Percentiles rank a stretch among this genome's conserved stretches.
Conservation (phyloP, 1,140 invertebrate genomes). For the Drosophila littoralis region DNA sequence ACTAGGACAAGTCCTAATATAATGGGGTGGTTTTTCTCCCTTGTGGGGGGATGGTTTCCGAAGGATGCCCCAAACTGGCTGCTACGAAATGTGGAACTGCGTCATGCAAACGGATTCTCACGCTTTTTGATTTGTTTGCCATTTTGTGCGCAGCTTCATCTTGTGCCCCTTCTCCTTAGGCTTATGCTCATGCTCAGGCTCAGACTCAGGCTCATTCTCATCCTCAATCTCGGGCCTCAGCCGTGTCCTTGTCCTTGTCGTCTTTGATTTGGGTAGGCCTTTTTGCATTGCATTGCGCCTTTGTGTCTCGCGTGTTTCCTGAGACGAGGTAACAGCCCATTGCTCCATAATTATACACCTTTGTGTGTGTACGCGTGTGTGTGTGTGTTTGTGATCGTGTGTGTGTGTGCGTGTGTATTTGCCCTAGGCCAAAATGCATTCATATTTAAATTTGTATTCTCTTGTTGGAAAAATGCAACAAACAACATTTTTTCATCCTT, state of each 20-base stretch:
- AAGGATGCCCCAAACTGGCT: not conserved
- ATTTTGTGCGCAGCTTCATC: conserved; percentile 40
- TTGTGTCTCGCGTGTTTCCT: conserved; percentile 43
- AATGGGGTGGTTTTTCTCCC: conserved; percentile 60
- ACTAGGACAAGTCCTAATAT: conserved; percentile 26
- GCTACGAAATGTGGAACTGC: conserved; percentile 26
- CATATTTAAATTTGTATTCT: conserved; percentile 62
- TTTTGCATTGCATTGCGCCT: conserved; percentile 34
- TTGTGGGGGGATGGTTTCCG: conserved; percentile 12
- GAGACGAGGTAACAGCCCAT: conserved; percentile 13
- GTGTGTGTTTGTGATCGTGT: conserved; percentile 39
- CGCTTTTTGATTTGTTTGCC: conserved; percentile 30
- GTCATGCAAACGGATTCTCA: conserved; percentile 35
- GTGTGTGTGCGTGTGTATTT: conserved; percentile 42
- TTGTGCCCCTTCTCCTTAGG: conserved; percentile 34
- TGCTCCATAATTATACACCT: conserved; percentile 25
- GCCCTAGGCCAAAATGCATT: conserved; percentile 58
- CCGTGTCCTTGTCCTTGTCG: conserved; percentile 54
- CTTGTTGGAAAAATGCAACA: conserved; percentile 51
- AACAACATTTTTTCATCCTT: conserved; percentile 9
- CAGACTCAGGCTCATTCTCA: conserved; percentile 29
- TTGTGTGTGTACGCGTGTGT: conserved; percentile 1
- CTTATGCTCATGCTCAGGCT: conserved; percentile 19
- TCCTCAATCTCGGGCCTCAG: conserved; percentile 38
- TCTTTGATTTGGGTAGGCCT: conserved; percentile 76